Evolutionary conservation across 2,888 invertebrate genomes (phyloP).

Genomic region (Halictus quadricinctus): DNA sequence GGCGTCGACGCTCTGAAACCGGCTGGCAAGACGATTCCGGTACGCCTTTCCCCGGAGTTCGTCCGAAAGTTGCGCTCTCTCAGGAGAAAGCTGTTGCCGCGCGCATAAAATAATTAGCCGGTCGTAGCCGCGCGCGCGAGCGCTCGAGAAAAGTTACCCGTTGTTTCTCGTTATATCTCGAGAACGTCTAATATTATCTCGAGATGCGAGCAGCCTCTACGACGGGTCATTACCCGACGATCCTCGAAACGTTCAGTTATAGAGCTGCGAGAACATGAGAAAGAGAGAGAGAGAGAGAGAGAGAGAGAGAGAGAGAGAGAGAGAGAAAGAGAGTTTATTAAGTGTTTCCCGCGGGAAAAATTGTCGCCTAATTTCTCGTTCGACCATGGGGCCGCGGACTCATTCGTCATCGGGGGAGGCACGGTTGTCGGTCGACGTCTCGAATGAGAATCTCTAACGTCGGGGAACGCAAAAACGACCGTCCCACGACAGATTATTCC

Average conservation of each 20-base stretch:
- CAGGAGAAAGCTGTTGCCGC: conserved; percentile 33
- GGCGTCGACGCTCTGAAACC: conserved; percentile 16
- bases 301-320: no score
- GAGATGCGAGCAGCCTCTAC: not conserved
- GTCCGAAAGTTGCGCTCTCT: conserved; percentile 19
- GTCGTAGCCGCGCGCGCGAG: not conserved
- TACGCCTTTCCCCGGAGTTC: conserved; percentile 25
- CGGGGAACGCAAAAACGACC: conserved; percentile 11
- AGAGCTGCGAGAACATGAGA: not conserved
- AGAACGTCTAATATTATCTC: conserved; percentile 20
- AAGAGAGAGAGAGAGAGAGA: not conserved
- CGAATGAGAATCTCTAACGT: conserved; percentile 27
- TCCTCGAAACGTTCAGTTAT: not conserved
- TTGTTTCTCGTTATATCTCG: conserved; percentile 27
- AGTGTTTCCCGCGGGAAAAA: not conserved
- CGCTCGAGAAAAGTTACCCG: not conserved
- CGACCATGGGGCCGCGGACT: not conserved
- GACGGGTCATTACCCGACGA: not conserved
- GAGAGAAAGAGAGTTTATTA: not conserved
- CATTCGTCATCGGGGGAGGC: not conserved
- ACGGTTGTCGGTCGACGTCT: conserved; percentile 6
- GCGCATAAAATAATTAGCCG: conserved; percentile 47
- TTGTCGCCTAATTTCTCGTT: not conserved
- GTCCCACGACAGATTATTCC: conserved; percentile 37
- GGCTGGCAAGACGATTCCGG: conserved; percentile 31